Percentiles rank a stretch among this genome's conserved stretches.
These are phyloP conservation scores for Pissodes strobi DNA, from an alignment of 1,140 invertebrate species.

Conservation along the genomic window DNA sequence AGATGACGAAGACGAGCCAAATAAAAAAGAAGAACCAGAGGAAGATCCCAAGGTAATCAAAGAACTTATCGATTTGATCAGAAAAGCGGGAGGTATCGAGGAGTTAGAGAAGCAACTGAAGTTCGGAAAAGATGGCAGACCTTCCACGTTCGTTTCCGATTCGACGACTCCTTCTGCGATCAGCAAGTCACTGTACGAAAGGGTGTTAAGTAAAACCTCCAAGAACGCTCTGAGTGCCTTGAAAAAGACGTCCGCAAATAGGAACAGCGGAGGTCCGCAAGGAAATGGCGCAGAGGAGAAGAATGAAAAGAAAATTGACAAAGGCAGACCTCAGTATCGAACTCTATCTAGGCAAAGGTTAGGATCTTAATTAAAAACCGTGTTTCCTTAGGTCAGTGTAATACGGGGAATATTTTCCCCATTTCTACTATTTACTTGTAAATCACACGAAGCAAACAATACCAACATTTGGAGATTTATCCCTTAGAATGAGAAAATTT, in stretches of 20 bases:
- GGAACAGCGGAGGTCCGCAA: conserved; percentile 71
- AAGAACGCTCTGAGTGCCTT: conserved; percentile 36
- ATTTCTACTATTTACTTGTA: too few species aligned
- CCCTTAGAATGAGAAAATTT: too few species aligned
- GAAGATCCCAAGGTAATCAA: conserved; percentile 77
- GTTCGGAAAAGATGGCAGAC: conserved; percentile 60
- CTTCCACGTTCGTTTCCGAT: conserved; percentile 45
- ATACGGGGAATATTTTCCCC: too few species aligned
- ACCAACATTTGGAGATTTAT: too few species aligned
- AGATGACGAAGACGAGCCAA: conserved; percentile 58
- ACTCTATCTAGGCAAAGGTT: conserved; percentile 24
- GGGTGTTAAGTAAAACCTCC: conserved; percentile 61
- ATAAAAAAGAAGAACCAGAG: conserved; percentile 42
- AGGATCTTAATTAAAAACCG: too few species aligned
- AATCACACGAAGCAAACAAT: too few species aligned
- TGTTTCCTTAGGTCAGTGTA: too few species aligned
- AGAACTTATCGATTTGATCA: conserved; percentile 81
- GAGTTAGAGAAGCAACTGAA: conserved; percentile 78
- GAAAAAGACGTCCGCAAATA: conserved; percentile 28
- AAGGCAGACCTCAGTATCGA: conserved; percentile 66
- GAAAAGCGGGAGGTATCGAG: conserved; percentile 81
- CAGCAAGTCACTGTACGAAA: conserved; percentile 74
- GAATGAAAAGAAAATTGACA: conserved; percentile 48
- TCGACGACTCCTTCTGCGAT: conserved; percentile 63
- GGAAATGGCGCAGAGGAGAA: conserved; percentile 65